Evolutionary conservation across 2,888 invertebrate species (phyloP).

Genomic region (Machimus rusticus): DNA sequence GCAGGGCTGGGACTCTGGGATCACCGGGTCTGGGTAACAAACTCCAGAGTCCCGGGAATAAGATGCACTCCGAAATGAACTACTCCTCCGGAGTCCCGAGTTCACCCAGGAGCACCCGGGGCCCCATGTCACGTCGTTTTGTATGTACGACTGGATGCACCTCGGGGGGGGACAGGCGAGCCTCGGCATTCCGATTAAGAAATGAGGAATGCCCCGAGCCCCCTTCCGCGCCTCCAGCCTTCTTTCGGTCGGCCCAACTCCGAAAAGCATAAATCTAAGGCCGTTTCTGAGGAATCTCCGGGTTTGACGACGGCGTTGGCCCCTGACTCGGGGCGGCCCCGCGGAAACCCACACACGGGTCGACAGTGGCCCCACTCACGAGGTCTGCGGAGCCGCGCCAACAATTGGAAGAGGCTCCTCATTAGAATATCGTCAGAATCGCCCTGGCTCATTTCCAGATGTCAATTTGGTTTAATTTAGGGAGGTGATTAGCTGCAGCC

Average conservation of each 20-base stretch:
- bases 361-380: constrained; percentile 12
- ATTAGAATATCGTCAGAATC: constrained; percentile 35
- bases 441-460: constrained; percentile 27
- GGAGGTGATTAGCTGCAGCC: constrained; percentile 29
- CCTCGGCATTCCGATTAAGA: constrained; percentile 3
- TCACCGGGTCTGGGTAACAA: neutral
- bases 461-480: constrained; percentile 35
- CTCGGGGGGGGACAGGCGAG: neutral
- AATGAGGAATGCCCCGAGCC: constrained; percentile 23
- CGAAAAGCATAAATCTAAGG: neutral
- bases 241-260: neutral
- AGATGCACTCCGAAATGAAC: neutral
- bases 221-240: neutral
- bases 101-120: neutral
- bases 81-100: neutral
- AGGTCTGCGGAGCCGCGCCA: neutral
- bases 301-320: neutral
- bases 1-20: neutral
- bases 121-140: constrained; percentile 16
- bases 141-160: neutral
- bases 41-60: neutral
- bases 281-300: neutral
- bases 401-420: neutral
- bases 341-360: neutral
- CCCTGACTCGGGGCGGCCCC: neutral